Conservation (phyloP, 1,140 invertebrate species). For the Doryteuthis pealeii region DNA sequence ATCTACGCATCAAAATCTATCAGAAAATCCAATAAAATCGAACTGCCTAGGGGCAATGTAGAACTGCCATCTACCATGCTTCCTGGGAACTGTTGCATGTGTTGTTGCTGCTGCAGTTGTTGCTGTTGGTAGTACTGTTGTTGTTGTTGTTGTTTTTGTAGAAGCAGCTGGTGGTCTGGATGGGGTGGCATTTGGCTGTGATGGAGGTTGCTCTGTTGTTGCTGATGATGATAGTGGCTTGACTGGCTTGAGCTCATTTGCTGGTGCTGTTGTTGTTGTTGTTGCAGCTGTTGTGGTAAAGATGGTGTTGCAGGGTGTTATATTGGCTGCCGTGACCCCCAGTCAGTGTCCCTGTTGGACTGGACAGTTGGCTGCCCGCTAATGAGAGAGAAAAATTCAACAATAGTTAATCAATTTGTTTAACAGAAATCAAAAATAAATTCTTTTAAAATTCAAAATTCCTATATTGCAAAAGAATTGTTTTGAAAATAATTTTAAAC, state of each 20-base stretch:
- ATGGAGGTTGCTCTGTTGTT: conserved; percentile 5
- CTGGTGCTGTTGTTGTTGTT: conserved; percentile 21
- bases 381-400: conserved; percentile 7
- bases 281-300: conserved; percentile 31
- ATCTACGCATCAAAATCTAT: too few relatives aligned
- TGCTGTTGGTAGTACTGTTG: conserved; percentile 35
- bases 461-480: too few relatives aligned
- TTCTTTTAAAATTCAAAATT: too few relatives aligned
- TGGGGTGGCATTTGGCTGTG: conserved; percentile 20
- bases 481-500: too few relatives aligned
- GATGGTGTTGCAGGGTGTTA: conserved; percentile 25
- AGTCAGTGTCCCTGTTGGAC: conserved; percentile 36
- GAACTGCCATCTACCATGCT: conserved; percentile 23
- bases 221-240: conserved; percentile 13
- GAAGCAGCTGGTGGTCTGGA: background rate
- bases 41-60: conserved; percentile 14
- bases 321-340: background rate
- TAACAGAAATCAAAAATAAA: too few relatives aligned
- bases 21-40: too few relatives aligned
- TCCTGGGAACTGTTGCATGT: conserved; percentile 20
- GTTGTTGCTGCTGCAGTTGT: conserved; percentile 23
- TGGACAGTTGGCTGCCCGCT: conserved; percentile 27
- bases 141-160: conserved; percentile 34
- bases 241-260: background rate
- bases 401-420: too few relatives aligned